These are phyloP conservation scores for Ptilonorhynchus violaceus DNA, from an alignment of 2,113 vertebrate species.

Conservation along the genomic window DNA sequence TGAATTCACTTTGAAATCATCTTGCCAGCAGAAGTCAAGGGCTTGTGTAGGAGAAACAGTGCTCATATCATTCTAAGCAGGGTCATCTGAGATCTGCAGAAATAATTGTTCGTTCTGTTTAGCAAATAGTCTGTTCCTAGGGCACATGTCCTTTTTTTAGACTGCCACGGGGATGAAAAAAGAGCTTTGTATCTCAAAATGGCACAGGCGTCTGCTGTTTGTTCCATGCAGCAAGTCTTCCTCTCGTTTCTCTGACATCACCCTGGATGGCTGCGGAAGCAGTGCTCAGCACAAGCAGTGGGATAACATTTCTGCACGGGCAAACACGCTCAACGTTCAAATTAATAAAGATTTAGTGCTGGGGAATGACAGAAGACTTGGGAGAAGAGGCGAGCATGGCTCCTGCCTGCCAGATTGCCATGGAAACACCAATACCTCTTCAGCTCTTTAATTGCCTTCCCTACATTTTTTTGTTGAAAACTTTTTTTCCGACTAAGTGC, in stretches of 20 bases:
- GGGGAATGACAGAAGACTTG: background rate
- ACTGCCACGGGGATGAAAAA: slow-evolving; percentile 23
- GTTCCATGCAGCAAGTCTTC: background rate
- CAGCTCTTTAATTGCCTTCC: slow-evolving; percentile 41
- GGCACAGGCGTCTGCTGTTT: slow-evolving; percentile 15
- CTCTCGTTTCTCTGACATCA: background rate
- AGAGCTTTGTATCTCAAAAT: slow-evolving; percentile 53
- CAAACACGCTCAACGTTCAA: background rate
- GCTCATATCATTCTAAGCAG: background rate
- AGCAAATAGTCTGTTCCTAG: slow-evolving; percentile 62
- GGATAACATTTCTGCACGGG: background rate
- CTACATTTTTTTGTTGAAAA: slow-evolving; percentile 4
- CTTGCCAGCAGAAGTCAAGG: background rate
- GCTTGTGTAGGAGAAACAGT: background rate
- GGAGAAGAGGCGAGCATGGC: background rate
- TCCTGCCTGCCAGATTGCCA: slow-evolving; percentile 16
- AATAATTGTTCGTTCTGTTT: slow-evolving; percentile 32
- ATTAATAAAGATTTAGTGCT: slow-evolving; percentile 49
- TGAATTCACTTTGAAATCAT: background rate
- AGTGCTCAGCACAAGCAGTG: background rate
- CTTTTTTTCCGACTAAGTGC: background rate
- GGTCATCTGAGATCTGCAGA: slow-evolving; percentile 31
- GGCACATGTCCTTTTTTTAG: slow-evolving; percentile 62
- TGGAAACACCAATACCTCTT: slow-evolving; percentile 45
- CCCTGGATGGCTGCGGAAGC: background rate